Conservation (phyloP, 2,113 vertebrate species). For the Pterophyllum scalare region DNA sequence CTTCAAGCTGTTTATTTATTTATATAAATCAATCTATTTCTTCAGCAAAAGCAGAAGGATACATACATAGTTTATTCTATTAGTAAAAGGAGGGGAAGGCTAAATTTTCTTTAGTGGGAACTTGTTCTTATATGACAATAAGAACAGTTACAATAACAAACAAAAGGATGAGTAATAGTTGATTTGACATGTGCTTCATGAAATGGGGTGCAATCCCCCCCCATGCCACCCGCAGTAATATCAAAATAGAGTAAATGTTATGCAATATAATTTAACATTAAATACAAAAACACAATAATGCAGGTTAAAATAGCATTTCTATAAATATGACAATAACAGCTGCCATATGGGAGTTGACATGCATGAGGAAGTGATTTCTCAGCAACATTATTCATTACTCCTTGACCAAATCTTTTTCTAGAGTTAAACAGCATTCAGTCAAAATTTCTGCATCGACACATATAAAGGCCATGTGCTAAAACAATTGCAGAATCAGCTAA, state of each 20-base stretch:
- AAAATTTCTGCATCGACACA: slow-evolving; percentile 28
- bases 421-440: slow-evolving; percentile 37
- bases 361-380: background rate
- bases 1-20: background rate
- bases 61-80: background rate
- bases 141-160: background rate
- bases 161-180: background rate
- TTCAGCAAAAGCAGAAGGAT: background rate
- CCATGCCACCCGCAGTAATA: too few relatives aligned
- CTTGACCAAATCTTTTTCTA: slow-evolving; percentile 17
- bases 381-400: background rate
- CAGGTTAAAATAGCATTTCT: background rate
- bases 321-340: background rate
- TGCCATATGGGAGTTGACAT: background rate
- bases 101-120: background rate
- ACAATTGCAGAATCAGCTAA: slow-evolving; percentile 62
- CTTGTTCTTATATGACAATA: background rate
- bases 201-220: background rate
- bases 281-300: background rate
- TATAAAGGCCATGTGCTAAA: slow-evolving; percentile 34
- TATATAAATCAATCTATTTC: background rate
- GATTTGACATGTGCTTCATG: background rate
- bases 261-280: background rate
- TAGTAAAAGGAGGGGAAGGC: background rate
- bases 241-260: background rate